Evolutionary conservation across 2,888 invertebrate species (phyloP), one percentile per base, ranked within the genome.

Genomic region (Chironomus riparius): DNA sequence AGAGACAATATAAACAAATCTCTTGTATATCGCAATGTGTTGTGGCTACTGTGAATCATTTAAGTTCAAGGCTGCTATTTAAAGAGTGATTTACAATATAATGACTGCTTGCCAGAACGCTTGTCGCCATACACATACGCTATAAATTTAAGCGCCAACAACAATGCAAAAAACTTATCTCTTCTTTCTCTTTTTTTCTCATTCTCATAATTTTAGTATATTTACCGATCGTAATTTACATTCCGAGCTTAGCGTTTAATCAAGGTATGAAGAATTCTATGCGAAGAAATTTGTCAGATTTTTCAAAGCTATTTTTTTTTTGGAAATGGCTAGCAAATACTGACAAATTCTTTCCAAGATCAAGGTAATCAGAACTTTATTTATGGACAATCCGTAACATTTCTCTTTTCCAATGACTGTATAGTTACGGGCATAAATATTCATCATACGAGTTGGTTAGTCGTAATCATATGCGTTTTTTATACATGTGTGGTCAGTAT

Each of bases 401-500:
- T 22, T 13, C 21, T 24, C 5, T n/a, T 22, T 4, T 28, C 24
- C 22, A 77, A 18, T 3, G n/a, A n/a, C n/a, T 50, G 84, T 88
- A 78, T 85, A 93, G 95, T 95, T 22, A 95, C 94, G 76, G 94
- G 94, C 61, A 88, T 94, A 3, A 89, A 91, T 78, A 88, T 94
- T 10, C 94, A 94, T 82, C 86, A 92, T 28, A 91, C 94, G 10
- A 93, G 94, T 0, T 91, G 94, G 2, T 89, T 92, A 56, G 92
- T 94, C 10, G 94, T 94, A 80, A 81, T 92, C 56, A 91, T 95
- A 76, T 95, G 94, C 83, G 92, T 94, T 77, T 92, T 95, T 82
- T 95, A 95, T 81, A 95, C 93, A 0, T 91, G 92, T 79, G 87
- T 92, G 82, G 92, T 93, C 85, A 88, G 90, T 87, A 78, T 76